Base-by-base conservation (phyloP, 1,140 invertebrate species). In the Plodia interpunctella region DNA sequence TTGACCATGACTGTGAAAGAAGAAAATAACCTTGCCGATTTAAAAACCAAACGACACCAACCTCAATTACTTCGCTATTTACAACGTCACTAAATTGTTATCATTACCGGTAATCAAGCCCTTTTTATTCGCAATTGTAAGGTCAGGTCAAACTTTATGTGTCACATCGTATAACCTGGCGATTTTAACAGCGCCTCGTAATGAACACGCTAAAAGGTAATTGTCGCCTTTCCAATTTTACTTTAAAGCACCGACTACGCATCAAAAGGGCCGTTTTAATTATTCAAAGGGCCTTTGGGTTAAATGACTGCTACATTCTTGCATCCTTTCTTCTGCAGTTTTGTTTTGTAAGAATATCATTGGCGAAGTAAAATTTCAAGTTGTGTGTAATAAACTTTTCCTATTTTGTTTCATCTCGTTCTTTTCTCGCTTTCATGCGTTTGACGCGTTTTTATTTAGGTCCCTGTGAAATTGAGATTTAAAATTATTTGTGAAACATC, bases 81-180 rank as follows among this genome's bases (percentile, higher is more conserved):
- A 44, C 3, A 15, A 44, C 38, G 38, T 44, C 38, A 10, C 38
- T 3, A 44, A 15, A 15, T 44, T 2, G 5, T 6, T n/a, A n/a
- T 15, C 38, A 15, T 44, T 44, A 44, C 13, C 38, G 15, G 38
- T 17, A 44, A 44, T 44, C n/a, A 17, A 44, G 38, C 38, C 38
- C 38, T 44, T 44, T 44, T 44, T 44, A 44, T 44, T 44, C 38
- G 38, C 38, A 44, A 44, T 44, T 44, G 38, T 13, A 44, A 44
- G 38, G 38, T 44, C 38, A 44, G 38, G 38, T 44, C 38, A 44
- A 5, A 44, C 38, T 44, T 44, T 44, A 44, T 44, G 38, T 15
- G 38, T 44, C 38, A 44, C 38, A 17, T 44, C 38, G 38, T 44
- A 44, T 15, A 32, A 44, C 38, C 15, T 44, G 38, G 38, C 13